Base-by-base conservation (phyloP, 2,888 invertebrate genomes). In the Drosophila macrospina region DNA sequence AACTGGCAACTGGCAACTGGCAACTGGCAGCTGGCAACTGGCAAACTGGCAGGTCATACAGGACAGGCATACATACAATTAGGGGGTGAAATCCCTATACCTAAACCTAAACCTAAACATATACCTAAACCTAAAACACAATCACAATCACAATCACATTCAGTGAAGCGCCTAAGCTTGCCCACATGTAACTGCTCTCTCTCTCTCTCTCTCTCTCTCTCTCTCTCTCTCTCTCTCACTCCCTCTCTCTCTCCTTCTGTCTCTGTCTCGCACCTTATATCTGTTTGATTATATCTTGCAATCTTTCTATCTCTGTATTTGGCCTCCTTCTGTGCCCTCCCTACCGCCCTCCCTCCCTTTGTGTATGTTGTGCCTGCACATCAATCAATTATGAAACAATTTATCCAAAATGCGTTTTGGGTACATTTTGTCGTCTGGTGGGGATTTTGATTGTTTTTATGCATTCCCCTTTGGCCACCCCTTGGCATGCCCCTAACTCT, bases 341-440 rank as follows among this genome's bases (percentile, higher is more conserved):
- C 41, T 42, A n/a, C 32, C 5, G 5, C n/a, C 44, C 20, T 41
- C 8, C 41, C 4, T 37, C 41, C 36, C n/a, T 62, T 26, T 32
- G 34, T 51, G 28, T 57, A 52, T 36, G 13, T 11, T 66, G 61
- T 42, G 47, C 60, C 44, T 69, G 70, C 65, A 74, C 80, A 86
- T 85, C 86, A 85, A 85, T 85, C 85, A 86, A 85, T 85, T 85
- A 86, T 85, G 86, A 80, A 84, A 78, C 85, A 82, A 85, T 85
- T 85, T 85, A 84, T 74, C 69, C 76, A 74, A 80, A 86, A 78
- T 82, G 76, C 76, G 80, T 73, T 76, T 78, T 69, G 64, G 52
- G 57, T 61, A 55, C 50, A 55, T 66, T 61, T 59, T 69, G 69
- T 61, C 55, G 62, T 61, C 66, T 68, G 63, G 6, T 65, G 28